A percentile compares a stretch with the other conserved stretches of the same genome.
These are phyloP conservation scores for Spondyliosoma cantharus DNA, from an alignment of 2,797 vertebrate species.

Conservation along the genomic window DNA sequence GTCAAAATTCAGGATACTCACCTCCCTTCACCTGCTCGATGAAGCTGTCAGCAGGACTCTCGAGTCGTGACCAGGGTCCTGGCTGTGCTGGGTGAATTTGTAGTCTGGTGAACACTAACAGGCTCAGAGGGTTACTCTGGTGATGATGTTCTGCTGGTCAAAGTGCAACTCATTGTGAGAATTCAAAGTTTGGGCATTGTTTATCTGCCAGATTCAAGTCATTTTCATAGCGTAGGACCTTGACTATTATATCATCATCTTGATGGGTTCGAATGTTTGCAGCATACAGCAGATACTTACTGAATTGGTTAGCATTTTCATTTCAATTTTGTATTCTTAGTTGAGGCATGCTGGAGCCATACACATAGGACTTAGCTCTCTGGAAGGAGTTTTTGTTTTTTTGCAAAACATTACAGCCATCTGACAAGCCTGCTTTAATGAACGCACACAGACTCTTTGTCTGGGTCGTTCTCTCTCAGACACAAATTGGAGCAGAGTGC, in stretches of 20 bases:
- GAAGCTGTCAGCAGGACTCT: conserved; percentile 13
- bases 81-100: neutral
- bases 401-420: neutral
- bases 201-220: neutral
- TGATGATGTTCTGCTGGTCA: neutral
- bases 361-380: neutral
- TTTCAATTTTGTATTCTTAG: neutral
- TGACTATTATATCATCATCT: neutral
- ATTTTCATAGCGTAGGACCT: neutral
- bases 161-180: neutral
- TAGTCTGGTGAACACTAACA: conserved; percentile 6
- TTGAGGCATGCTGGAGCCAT: neutral
- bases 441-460: conserved; percentile 10
- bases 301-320: neutral
- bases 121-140: too few relatives aligned
- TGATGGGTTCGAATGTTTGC: too few relatives aligned
- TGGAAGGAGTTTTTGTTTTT: neutral
- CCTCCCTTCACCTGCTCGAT: neutral
- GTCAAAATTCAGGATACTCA: neutral
- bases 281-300: too few relatives aligned
- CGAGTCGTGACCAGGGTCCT: neutral
- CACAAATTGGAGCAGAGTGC: conserved; percentile 5
- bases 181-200: conserved; percentile 3
- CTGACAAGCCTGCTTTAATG: conserved; percentile 26
- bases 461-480: neutral